A percentile compares a stretch with the other conserved stretches of the same genome.
Conservation (phyloP, 2,113 vertebrate genomes). For the Epinephelus lanceolatus region DNA sequence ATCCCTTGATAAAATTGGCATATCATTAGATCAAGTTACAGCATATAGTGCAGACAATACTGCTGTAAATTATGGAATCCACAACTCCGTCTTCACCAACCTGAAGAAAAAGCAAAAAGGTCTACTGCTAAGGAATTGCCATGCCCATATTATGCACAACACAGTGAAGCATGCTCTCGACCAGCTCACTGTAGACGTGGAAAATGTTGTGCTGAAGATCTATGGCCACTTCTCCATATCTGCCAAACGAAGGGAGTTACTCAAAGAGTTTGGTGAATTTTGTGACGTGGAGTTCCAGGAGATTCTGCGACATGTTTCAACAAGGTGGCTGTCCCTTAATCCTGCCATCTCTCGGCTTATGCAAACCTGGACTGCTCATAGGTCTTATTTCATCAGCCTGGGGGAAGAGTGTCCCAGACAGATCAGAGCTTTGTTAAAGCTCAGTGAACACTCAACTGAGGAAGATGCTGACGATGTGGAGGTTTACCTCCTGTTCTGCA, state of each 20-base stretch:
- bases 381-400: background rate
- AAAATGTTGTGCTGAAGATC: conserved; percentile 4
- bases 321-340: background rate
- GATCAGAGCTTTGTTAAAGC: background rate
- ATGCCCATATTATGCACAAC: background rate
- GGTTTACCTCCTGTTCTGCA: conserved; percentile 12
- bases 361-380: background rate
- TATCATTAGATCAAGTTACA: too few species aligned
- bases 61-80: too few species aligned
- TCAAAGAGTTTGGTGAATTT: conserved; percentile 4
- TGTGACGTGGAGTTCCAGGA: conserved; percentile 9
- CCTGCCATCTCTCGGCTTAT: background rate
- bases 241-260: conserved; percentile 14
- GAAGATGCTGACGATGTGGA: background rate
- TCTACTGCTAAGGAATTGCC: background rate
- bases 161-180: conserved; percentile 5
- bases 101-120: background rate
- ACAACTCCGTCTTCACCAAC: background rate
- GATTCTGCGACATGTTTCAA: background rate
- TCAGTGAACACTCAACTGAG: background rate
- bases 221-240: background rate
- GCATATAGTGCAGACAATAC: too few species aligned
- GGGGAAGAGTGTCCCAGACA: background rate
- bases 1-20: too few species aligned
- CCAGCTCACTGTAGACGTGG: background rate